Evolutionary conservation across 2,113 vertebrate species (phyloP).

Genomic region (Phodopus roborovskii): DNA sequence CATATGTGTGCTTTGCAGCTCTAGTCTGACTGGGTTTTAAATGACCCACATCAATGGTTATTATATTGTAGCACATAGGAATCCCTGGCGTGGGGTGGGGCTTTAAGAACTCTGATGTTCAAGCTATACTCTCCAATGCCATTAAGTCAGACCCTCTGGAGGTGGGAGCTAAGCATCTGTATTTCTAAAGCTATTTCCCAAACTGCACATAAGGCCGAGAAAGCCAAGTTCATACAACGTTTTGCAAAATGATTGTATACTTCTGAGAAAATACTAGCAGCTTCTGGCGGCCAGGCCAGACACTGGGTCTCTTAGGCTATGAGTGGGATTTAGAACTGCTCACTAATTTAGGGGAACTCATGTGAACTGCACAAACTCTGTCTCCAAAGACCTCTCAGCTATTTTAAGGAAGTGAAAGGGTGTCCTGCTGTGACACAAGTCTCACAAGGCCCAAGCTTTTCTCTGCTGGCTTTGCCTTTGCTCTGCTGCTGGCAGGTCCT

Average conservation of each 20-base stretch:
- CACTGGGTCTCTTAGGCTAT: neutral
- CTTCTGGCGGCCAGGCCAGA: neutral
- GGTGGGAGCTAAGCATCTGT: neutral
- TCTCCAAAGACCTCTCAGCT: conserved; percentile 64
- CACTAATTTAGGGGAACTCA: conserved; percentile 56
- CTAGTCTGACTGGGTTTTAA: neutral
- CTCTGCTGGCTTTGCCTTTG: conserved; percentile 60
- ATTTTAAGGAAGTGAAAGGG: conserved; percentile 82
- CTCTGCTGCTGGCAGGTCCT: conserved; percentile 57
- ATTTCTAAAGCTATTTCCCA: conserved; percentile 9
- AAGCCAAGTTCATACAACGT: neutral
- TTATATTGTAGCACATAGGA: neutral
- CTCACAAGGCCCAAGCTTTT: conserved; percentile 60
- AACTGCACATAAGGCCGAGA: neutral
- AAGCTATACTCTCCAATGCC: neutral
- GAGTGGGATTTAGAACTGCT: conserved; percentile 53
- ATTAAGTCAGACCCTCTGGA: neutral
- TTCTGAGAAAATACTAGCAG: conserved; percentile 18
- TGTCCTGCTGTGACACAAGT: conserved; percentile 74
- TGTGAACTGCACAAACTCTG: conserved; percentile 59
- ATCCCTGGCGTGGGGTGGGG: neutral
- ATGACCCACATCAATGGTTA: neutral
- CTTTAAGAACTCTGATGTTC: neutral
- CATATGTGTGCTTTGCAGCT: neutral
- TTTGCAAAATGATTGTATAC: conserved; percentile 41